Base-by-base conservation (phyloP, 2,888 invertebrate species). In the Leptinotarsa juncta region DNA sequence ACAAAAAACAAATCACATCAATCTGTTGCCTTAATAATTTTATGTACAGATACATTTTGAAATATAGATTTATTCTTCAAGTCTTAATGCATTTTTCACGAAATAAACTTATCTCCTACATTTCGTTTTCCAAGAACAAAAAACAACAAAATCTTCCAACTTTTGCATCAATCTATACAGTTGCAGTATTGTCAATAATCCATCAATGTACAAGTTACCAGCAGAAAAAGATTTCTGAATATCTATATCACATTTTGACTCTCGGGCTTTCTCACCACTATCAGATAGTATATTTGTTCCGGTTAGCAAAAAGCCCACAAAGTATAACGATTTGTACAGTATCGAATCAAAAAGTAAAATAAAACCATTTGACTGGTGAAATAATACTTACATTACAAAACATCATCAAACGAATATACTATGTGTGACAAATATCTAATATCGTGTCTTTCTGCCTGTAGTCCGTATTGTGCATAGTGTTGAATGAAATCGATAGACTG, bases 391-490 rank as follows among this genome's bases (percentile, higher is more conserved):
- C 74, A 76, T 74, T 69, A 72, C 62, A 67, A 75, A 72, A 70
- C 23, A 70, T 49, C 60, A 20, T 50, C 51, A 74, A 57, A 71
- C 48, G 23, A 66, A 50, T 70, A 70, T 82, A 88, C 88, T 88
- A 88, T 81, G 87, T 87, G 77, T 87, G 87, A 73, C 82, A 85
- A 66, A 87, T 86, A 79, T 88, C 88, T 68, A 88, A 78, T 66
- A 87, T 82, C 67, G 85, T 84, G 75, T 88, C 88, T 83, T 86
- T 87, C 80, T 87, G 84, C 76, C 86, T 82, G 77, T 82, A 85
- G 75, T 89, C 89, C 16, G 88, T 84, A 71, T 87, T 87, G 83
- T 91, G 91, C 83, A 91, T 89, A 48, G 91, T 91, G 81, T 91
- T 91, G 80, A 91, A 89, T 72, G 90, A 90, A 62, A 91, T 87